phyloP scores from a whole-genome alignment of 2,797 vertebrate genomes.

The Sebastes cheni region DNA sequence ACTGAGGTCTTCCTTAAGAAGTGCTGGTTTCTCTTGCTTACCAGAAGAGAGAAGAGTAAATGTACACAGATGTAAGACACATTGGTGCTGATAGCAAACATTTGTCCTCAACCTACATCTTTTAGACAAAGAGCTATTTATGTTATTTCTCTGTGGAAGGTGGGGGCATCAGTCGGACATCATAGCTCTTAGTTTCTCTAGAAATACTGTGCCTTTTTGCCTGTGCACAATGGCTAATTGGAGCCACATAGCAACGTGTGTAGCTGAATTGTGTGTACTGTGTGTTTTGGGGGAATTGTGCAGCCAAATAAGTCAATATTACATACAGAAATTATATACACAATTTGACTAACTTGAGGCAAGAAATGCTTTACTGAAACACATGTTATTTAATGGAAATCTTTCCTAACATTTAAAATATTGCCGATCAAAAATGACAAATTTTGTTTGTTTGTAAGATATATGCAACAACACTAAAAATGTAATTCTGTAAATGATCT shows the following conservation, averaged over 20 bases:
- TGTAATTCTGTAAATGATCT: not conserved
- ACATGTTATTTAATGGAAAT: not conserved
- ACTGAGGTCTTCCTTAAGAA: constrained; percentile 27
- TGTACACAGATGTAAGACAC: not conserved
- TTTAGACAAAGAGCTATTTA: not conserved
- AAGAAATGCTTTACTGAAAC: not conserved
- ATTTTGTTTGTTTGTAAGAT: not conserved
- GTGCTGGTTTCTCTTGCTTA: not conserved
- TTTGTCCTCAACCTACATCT: not conserved
- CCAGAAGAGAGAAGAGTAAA: not conserved
- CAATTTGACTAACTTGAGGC: not conserved
- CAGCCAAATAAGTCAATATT: not conserved
- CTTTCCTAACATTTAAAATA: not conserved
- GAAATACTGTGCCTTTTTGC: not conserved
- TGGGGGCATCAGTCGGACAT: no score
- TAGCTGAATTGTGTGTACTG: not conserved
- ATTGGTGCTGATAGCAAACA: not conserved
- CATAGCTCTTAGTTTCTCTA: not conserved
- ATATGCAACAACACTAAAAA: not conserved
- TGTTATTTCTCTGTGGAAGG: not conserved
- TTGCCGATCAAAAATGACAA: not conserved
- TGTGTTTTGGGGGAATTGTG: not conserved
- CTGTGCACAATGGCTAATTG: not conserved
- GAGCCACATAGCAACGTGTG: not conserved
- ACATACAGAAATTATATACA: not conserved